A percentile compares a stretch with the other conserved stretches of the same genome.
These are phyloP conservation scores for Oryzias dopingdopingensis DNA, from an alignment of 2,797 vertebrate genomes.

Conservation along the genomic window DNA sequence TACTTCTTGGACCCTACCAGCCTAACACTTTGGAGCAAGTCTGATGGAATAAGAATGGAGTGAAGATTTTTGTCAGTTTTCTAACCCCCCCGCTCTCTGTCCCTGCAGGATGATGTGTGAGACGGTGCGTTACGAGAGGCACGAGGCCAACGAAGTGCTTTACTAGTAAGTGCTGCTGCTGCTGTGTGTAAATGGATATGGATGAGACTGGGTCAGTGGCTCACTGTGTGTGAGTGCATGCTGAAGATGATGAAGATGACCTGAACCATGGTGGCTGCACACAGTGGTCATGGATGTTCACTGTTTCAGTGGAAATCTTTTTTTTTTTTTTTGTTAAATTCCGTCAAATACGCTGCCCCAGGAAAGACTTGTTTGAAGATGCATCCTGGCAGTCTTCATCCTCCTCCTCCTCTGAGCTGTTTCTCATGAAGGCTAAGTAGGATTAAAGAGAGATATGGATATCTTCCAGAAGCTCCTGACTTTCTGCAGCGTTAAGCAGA, in stretches of 20 bases:
- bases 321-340: no score
- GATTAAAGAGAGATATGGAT: slow-evolving; percentile 22
- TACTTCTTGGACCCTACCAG: no score
- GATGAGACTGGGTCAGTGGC: slow-evolving; percentile 8
- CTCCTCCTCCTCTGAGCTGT: not conserved
- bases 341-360: no score
- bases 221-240: slow-evolving; percentile 9
- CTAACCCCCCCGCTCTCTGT: slow-evolving; percentile 13
- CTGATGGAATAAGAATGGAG: no score
- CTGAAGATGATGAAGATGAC: slow-evolving; percentile 40
- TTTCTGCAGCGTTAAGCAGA: slow-evolving; percentile 7
- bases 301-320: not conserved
- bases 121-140: slow-evolving; percentile 95
- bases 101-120: slow-evolving; percentile 93
- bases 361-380: not conserved
- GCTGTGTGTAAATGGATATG: slow-evolving; percentile 3
- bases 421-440: slow-evolving; percentile 7
- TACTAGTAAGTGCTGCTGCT: slow-evolving; percentile 90
- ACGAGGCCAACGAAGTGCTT: slow-evolving; percentile 97
- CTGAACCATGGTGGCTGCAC: not conserved
- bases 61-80: not conserved
- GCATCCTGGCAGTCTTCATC: not conserved
- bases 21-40: no score
- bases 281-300: not conserved
- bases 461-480: not conserved